A percentile compares a stretch with the other conserved stretches of the same genome.
phyloP scores from a whole-genome alignment of 2,888 invertebrate species.

The Scaptodrosophila latifasciaeformis region DNA sequence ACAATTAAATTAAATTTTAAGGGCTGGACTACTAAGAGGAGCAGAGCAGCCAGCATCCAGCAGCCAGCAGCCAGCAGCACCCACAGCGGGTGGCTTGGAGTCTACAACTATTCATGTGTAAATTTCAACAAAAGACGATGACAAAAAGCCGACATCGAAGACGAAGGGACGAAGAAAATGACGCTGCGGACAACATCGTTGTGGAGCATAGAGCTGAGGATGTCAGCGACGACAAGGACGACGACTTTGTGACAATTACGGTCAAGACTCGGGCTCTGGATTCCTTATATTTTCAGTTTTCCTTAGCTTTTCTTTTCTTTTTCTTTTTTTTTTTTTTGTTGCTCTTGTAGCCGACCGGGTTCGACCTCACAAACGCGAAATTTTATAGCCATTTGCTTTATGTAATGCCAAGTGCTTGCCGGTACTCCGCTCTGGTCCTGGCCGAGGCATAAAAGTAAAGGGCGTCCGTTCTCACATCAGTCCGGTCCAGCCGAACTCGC shows the following conservation, averaged over 20 bases:
- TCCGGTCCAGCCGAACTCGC: too few relatives aligned
- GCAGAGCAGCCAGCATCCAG: background rate
- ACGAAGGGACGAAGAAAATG: constrained; percentile 56
- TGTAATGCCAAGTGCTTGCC: constrained; percentile 58
- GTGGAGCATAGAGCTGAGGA: too few relatives aligned
- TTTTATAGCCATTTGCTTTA: constrained; percentile 67
- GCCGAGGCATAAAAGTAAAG: constrained; percentile 57
- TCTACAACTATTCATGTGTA: constrained; percentile 64
- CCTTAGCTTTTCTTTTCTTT: constrained; percentile 11
- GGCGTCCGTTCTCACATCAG: too few relatives aligned
- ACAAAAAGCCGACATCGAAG: constrained; percentile 13
- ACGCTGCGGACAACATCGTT: constrained; percentile 32
- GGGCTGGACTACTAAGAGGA: constrained; percentile 7
- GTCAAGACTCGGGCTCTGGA: constrained; percentile 1
- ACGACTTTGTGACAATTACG: constrained; percentile 6
- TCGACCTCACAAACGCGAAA: constrained; percentile 36
- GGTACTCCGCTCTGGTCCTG: constrained; percentile 23
- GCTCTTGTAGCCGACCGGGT: background rate
- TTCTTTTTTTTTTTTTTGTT: constrained; percentile 20
- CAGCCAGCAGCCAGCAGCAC: background rate
- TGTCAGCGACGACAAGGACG: background rate
- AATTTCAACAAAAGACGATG: constrained; percentile 46
- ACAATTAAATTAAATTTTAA: constrained; percentile 65
- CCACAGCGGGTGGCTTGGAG: constrained; percentile 15
- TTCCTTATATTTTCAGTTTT: background rate